phyloP scores from a whole-genome alignment of 1,140 invertebrate genomes.

The Caenorhabditis latens region DNA sequence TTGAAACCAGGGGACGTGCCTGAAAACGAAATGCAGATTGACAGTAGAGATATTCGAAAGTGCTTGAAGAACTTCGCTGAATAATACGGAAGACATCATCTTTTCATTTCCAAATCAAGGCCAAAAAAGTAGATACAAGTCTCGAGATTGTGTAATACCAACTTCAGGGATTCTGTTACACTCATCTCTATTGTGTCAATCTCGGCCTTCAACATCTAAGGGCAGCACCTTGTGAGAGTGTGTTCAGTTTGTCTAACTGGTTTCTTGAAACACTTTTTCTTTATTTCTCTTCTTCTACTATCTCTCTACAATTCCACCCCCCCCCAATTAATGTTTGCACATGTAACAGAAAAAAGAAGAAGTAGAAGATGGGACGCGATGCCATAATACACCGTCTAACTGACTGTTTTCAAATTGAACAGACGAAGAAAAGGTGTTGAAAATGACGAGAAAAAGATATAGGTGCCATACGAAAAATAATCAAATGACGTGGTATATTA shows the following conservation, averaged over 20 bases:
- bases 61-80: not conserved
- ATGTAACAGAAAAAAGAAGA: slow-evolving; percentile 18
- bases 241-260: slow-evolving; percentile 47
- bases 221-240: slow-evolving; percentile 21
- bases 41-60: too few species aligned
- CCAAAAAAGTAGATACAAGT: not conserved
- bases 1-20: too few species aligned
- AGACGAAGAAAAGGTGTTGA: not conserved
- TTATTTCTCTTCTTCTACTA: not conserved
- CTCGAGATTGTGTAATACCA: slow-evolving; percentile 21
- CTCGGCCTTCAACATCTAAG: slow-evolving; percentile 48
- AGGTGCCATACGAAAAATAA: not conserved
- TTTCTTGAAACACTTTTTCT: slow-evolving; percentile 42
- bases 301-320: not conserved
- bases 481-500: not conserved
- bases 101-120: not conserved
- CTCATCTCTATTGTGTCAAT: not conserved
- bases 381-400: slow-evolving; percentile 29
- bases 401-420: slow-evolving; percentile 48
- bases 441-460: not conserved
- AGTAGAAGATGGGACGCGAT: not conserved
- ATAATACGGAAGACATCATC: too few species aligned
- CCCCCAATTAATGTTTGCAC: slow-evolving; percentile 44
- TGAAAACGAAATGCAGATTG: too few species aligned
- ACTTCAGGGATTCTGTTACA: slow-evolving; percentile 47